These are phyloP conservation scores for Ypsolopha scabrella DNA, from an alignment of 2,888 invertebrate species.

Conservation along the genomic window DNA sequence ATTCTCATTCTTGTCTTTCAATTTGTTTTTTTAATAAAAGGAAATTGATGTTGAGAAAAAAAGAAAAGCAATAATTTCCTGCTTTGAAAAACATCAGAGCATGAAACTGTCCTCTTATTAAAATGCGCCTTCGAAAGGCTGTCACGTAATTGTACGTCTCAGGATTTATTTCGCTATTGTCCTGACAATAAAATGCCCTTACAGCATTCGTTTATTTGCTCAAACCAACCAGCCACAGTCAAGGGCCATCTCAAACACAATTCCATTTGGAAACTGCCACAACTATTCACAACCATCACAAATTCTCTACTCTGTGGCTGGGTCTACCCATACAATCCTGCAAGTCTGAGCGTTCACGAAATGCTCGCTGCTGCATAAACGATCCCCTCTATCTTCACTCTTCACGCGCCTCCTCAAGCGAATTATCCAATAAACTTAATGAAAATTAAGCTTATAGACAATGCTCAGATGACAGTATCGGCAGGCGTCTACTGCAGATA, in stretches of 20 bases:
- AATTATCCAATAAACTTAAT: conserved; percentile 70
- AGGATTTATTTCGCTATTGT: conserved; percentile 13
- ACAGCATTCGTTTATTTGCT: conserved; percentile 7
- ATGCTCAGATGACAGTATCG: conserved; percentile 29
- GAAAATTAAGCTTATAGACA: conserved; percentile 63
- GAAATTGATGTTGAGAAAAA: conserved; percentile 22
- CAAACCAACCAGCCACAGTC: background rate
- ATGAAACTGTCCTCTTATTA: conserved; percentile 38
- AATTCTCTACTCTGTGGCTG: conserved; percentile 14
- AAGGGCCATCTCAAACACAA: background rate
- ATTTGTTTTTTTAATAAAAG: conserved; percentile 2
- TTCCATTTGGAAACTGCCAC: background rate
- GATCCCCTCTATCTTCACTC: conserved; percentile 57
- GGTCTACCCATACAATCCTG: conserved; percentile 10
- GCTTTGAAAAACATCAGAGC: conserved; percentile 27
- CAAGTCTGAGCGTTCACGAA: conserved; percentile 33
- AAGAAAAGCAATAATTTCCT: conserved; percentile 30
- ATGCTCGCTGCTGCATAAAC: conserved; percentile 64
- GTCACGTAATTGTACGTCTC: conserved; percentile 19
- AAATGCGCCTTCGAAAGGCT: conserved; percentile 25
- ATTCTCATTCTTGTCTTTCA: background rate
- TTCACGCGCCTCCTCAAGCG: conserved; percentile 53
- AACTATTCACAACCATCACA: too few relatives aligned
- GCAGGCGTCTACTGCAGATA: conserved; percentile 56
- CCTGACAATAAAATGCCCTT: conserved; percentile 7